Percentiles rank a stretch among this genome's conserved stretches.
Evolutionary conservation across 2,888 invertebrate species (phyloP).

Genomic region (Cryptus armator): DNA sequence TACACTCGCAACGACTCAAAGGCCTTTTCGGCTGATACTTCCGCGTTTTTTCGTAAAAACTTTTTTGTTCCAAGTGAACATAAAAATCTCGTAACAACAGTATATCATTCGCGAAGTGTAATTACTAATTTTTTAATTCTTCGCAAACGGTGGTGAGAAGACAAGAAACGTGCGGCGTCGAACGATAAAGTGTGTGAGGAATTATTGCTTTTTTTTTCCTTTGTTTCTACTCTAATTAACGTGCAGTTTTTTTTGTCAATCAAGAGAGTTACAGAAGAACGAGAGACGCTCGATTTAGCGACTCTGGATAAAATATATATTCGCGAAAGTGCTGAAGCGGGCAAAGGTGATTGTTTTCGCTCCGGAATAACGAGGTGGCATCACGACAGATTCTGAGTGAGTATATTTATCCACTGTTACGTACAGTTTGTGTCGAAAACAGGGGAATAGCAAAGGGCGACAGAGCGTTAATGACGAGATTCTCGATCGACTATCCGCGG

Average conservation of each 20-base stretch:
- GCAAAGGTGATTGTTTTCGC: constrained; percentile 43
- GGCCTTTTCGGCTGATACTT: too few species aligned
- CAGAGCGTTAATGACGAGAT: background rate
- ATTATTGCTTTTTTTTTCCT: background rate
- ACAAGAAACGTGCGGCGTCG: background rate
- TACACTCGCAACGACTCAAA: too few species aligned
- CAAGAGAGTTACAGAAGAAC: constrained; percentile 25
- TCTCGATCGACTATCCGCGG: constrained; percentile 45
- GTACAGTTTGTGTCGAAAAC: background rate
- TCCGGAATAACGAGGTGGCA: constrained; percentile 54
- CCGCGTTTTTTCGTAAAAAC: too few species aligned
- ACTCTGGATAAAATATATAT: constrained; percentile 20
- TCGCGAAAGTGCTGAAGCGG: background rate
- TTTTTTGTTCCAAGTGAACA: too few species aligned
- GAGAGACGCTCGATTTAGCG: background rate
- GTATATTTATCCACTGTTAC: constrained; percentile 24
- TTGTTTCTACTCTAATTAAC: background rate
- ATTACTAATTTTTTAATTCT: background rate
- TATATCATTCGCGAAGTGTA: background rate
- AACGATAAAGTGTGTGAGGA: constrained; percentile 19
- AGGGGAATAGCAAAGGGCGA: background rate
- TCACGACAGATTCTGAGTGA: constrained; percentile 64
- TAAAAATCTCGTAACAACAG: too few species aligned
- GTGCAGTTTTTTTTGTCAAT: background rate
- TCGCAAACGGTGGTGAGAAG: constrained; percentile 3